Conservation (phyloP, 2,888 invertebrate species). For the Phlogophora meticulosa region DNA sequence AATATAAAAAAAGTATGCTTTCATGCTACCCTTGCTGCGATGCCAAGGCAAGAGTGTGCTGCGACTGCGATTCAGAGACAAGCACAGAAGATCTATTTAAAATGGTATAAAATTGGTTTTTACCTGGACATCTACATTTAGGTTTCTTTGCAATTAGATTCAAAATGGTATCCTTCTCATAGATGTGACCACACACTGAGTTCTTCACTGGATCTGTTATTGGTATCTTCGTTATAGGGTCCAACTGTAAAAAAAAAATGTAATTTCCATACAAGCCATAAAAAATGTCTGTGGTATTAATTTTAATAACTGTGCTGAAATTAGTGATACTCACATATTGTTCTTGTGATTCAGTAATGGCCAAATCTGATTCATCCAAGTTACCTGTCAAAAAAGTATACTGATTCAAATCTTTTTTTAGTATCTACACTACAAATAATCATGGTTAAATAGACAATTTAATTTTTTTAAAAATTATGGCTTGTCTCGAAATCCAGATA, state of each 20-base stretch:
- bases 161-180: slow-evolving; percentile 86
- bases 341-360: slow-evolving; percentile 81
- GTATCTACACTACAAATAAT: too few species aligned
- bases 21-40: too few species aligned
- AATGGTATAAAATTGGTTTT: slow-evolving; percentile 12
- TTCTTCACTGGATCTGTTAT: slow-evolving; percentile 89
- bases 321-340: slow-evolving; percentile 78
- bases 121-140: slow-evolving; percentile 85
- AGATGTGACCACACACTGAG: slow-evolving; percentile 86
- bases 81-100: not conserved
- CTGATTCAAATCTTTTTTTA: too few species aligned
- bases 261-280: not conserved
- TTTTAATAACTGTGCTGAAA: too few species aligned
- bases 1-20: too few species aligned
- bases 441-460: too few species aligned
- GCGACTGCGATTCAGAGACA: too few species aligned
- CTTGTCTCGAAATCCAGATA: too few species aligned
- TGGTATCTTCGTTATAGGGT: slow-evolving; percentile 88
- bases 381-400: slow-evolving; percentile 73
- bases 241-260: slow-evolving; percentile 80
- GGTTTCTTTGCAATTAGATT: slow-evolving; percentile 80
- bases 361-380: slow-evolving; percentile 82
- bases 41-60: too few species aligned
- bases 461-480: too few species aligned
- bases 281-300: too few species aligned